Evolutionary conservation across 2,888 invertebrate genomes (phyloP).

Genomic region (Pristionchus exspectatus): DNA sequence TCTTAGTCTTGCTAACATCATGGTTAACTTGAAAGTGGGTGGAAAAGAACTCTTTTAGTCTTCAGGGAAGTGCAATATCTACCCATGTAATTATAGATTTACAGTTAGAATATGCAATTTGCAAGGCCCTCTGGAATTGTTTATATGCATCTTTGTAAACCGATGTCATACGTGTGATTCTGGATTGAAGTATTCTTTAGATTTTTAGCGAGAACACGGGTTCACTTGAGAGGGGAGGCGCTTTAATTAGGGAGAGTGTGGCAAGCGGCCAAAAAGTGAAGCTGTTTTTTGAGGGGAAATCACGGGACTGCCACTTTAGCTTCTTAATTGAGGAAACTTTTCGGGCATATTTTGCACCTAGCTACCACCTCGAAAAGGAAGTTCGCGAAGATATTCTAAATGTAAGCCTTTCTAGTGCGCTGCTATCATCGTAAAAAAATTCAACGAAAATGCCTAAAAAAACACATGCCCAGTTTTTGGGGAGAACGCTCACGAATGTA

Average conservation of each 20-base stretch:
- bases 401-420: neutral
- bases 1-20: neutral
- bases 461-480: too few relatives aligned
- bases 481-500: too few relatives aligned
- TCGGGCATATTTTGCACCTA: neutral
- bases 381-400: neutral
- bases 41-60: too few relatives aligned
- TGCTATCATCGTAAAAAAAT: too few relatives aligned
- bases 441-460: too few relatives aligned
- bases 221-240: neutral
- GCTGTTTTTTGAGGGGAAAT: neutral
- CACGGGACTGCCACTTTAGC: neutral
- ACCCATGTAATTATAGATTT: too few relatives aligned
- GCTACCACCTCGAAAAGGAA: neutral
- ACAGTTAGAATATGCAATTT: too few relatives aligned
- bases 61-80: too few relatives aligned
- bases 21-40: neutral
- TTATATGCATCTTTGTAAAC: neutral
- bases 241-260: conserved; percentile 10
- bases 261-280: neutral
- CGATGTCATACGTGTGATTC: neutral
- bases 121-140: too few relatives aligned
- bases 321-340: neutral
- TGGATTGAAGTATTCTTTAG: neutral
- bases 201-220: neutral